Percentiles rank a stretch among this genome's conserved stretches.
Conservation (phyloP, 92 coral and sea anemone genomes). For the Virgularia gustaviana region DNA sequence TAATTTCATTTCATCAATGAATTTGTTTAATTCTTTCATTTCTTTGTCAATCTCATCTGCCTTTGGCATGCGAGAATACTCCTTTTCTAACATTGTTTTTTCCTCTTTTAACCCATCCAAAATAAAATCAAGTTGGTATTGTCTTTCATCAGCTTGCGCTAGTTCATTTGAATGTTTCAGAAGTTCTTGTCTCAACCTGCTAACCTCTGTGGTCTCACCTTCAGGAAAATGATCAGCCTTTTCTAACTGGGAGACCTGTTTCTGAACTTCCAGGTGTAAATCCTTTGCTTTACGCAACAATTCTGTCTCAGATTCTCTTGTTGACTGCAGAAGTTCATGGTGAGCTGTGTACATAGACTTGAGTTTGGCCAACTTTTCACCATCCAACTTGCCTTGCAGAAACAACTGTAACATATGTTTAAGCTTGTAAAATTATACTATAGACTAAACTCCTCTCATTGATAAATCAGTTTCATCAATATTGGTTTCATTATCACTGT, state of each 20-base stretch:
- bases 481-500: neutral
- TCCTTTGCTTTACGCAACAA: constrained; percentile 87
- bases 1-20: constrained; percentile 74
- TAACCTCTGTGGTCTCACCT: constrained; percentile 88
- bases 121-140: constrained; percentile 86
- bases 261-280: constrained; percentile 92
- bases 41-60: constrained; percentile 96
- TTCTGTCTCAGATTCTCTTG: constrained; percentile 81
- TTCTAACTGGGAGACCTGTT: constrained; percentile 78
- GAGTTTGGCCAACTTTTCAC: constrained; percentile 90
- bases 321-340: constrained; percentile 80
- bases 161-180: constrained; percentile 90
- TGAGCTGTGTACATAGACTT: constrained; percentile 91
- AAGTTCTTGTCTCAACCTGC: constrained; percentile 91
- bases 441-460: no score
- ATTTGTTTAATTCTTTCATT: constrained; percentile 75
- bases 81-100: constrained; percentile 83
- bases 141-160: constrained; percentile 99
- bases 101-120: constrained; percentile 91
- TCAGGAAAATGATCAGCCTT: constrained; percentile 97
- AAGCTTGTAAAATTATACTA: no score
- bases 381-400: constrained; percentile 85
- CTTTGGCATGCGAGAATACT: constrained; percentile 96
- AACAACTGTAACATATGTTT: constrained; percentile 64
- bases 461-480: neutral